Conservation (phyloP, 2,888 invertebrate genomes). For the Calameuta pallipes region DNA sequence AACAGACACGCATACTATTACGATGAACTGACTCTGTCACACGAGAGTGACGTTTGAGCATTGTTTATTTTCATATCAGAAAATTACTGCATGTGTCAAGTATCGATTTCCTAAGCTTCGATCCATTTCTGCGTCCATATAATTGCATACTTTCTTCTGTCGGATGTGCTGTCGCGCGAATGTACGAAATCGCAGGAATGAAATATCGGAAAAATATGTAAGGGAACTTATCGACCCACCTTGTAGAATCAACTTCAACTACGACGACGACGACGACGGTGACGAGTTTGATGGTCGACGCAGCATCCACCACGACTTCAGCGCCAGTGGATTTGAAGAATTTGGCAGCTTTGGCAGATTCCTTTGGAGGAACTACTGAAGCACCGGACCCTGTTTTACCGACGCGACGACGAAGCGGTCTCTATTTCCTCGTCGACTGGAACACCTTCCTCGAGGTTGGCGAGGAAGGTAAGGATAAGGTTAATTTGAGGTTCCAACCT, state of each 20-base stretch:
- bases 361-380: slow-evolving; percentile 77
- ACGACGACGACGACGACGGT: slow-evolving; percentile 35
- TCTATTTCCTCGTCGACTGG: slow-evolving; percentile 89
- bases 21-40: not conserved
- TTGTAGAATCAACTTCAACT: slow-evolving; percentile 25
- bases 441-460: slow-evolving; percentile 88
- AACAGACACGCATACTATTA: not conserved
- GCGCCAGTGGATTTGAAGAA: slow-evolving; percentile 68
- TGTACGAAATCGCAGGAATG: not conserved
- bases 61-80: not conserved
- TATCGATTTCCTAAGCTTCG: not conserved
- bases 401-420: slow-evolving; percentile 78
- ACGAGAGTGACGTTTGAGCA: not conserved
- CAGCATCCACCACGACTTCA: slow-evolving; percentile 38
- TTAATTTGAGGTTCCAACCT: slow-evolving; percentile 83
- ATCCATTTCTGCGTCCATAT: not conserved
- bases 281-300: not conserved
- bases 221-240: slow-evolving; percentile 17
- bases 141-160: not conserved
- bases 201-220: not conserved
- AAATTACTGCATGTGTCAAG: not conserved
- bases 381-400: slow-evolving; percentile 74
- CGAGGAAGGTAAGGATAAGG: slow-evolving; percentile 77
- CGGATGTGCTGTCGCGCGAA: not conserved
- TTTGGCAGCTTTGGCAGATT: slow-evolving; percentile 78